These are phyloP conservation scores for Pygocentrus nattereri DNA, from an alignment of 2,797 vertebrate species.

Conservation along the genomic window DNA sequence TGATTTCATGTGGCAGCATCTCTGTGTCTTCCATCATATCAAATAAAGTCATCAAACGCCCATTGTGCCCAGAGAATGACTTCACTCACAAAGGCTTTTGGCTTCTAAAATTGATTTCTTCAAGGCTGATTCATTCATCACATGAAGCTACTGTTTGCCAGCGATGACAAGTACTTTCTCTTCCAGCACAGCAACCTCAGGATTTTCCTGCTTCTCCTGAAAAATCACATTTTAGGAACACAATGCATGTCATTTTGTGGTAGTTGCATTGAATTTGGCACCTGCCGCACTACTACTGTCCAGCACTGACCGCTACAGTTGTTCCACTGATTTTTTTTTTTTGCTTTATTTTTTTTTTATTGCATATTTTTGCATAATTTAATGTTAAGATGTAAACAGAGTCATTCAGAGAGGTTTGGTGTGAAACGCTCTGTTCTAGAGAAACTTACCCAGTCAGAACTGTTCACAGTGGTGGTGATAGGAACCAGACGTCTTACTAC, in stretches of 20 bases:
- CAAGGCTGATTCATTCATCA: constrained; percentile 25
- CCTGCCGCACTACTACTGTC: not conserved
- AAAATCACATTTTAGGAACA: not conserved
- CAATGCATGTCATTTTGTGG: not conserved
- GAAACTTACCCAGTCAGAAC: too few species aligned
- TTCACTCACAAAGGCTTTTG: constrained; percentile 29
- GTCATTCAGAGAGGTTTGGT: too few species aligned
- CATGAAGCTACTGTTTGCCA: not conserved
- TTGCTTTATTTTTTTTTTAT: too few species aligned
- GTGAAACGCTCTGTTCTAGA: too few species aligned
- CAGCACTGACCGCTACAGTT: too few species aligned
- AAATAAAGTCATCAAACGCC: constrained; percentile 30
- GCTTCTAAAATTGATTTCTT: constrained; percentile 26
- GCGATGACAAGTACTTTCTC: constrained; percentile 10
- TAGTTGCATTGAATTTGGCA: not conserved
- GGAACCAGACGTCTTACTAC: too few species aligned
- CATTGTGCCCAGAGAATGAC: constrained; percentile 23
- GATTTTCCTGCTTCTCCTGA: not conserved
- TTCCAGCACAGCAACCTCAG: not conserved
- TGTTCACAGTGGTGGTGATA: too few species aligned
- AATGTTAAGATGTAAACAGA: too few species aligned
- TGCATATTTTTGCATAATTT: too few species aligned
- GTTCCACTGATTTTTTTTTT: too few species aligned
- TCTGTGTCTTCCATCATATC: constrained; percentile 28
- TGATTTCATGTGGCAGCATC: constrained; percentile 69